Percentiles rank a stretch among this genome's conserved stretches.
Evolutionary conservation across 2,797 vertebrate species (phyloP).

Genomic region (Sebastolobus altivelis): DNA sequence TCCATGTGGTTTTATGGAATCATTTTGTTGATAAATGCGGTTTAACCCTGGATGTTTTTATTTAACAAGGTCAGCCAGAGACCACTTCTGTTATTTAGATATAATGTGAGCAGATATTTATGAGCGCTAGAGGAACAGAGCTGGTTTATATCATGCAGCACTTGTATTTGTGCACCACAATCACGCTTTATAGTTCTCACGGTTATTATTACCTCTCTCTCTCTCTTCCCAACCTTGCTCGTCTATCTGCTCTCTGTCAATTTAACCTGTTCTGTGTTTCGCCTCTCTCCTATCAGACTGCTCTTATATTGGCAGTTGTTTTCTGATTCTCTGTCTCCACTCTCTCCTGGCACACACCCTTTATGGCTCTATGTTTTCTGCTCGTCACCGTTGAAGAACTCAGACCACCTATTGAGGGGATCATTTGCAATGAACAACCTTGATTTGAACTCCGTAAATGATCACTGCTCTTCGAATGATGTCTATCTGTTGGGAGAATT

Average conservation of each 20-base stretch:
- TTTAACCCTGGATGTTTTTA: constrained; percentile 65
- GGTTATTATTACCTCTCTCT: constrained; percentile 37
- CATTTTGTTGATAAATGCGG: constrained; percentile 48
- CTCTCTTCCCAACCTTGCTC: constrained; percentile 5
- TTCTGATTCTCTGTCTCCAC: constrained; percentile 2
- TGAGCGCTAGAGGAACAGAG: constrained; percentile 53
- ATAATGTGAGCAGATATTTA: constrained; percentile 73
- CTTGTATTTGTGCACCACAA: constrained; percentile 41
- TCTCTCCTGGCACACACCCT: constrained; percentile 26
- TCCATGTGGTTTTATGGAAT: constrained; percentile 63
- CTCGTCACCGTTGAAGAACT: constrained; percentile 19
- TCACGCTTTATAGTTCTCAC: constrained; percentile 56
- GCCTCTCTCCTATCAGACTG: constrained; percentile 5
- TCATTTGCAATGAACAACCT: not conserved
- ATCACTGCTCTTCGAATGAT: constrained; percentile 14
- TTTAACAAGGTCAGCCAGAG: constrained; percentile 62
- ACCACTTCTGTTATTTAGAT: constrained; percentile 69
- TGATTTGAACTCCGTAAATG: constrained; percentile 38
- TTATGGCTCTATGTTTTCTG: constrained; percentile 13
- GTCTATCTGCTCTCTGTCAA: constrained; percentile 48
- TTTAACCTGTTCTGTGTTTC: constrained; percentile 9
- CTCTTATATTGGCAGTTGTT: constrained; percentile 12
- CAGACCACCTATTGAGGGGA: constrained; percentile 13
- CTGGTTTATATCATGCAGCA: constrained; percentile 72
- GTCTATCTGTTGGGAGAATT: constrained; percentile 17